A percentile compares a stretch with the other conserved stretches of the same genome.
phyloP scores from a whole-genome alignment of 1,140 invertebrate genomes.

The Archivesica marissinica region DNA sequence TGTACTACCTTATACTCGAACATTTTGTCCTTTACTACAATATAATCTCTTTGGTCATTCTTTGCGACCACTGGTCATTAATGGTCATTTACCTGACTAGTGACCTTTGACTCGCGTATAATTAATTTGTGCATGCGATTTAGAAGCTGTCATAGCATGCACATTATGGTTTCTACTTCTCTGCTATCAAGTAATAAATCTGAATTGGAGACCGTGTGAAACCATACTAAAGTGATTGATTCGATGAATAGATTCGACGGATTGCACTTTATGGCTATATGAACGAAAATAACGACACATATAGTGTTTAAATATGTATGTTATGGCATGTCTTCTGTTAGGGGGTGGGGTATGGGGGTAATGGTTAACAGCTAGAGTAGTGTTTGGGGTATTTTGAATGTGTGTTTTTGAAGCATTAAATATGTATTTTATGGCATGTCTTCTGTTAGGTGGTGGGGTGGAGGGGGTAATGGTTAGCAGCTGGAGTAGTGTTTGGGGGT shows the following conservation, averaged over 20 bases:
- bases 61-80: background rate
- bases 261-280: too few species aligned
- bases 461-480: too few species aligned
- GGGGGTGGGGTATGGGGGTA: too few species aligned
- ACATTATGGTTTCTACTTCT: background rate
- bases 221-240: background rate
- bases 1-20: background rate
- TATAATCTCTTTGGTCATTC: conserved; percentile 32
- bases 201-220: conserved; percentile 5
- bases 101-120: conserved; percentile 43
- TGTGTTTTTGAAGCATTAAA: too few species aligned
- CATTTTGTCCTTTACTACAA: background rate
- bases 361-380: too few species aligned
- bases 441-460: too few species aligned
- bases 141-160: conserved; percentile 1
- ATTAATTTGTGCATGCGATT: conserved; percentile 35
- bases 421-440: too few species aligned
- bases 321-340: too few species aligned
- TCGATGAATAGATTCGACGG: background rate
- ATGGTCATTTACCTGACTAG: conserved; percentile 26
- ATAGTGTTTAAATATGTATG: too few species aligned
- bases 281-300: too few species aligned
- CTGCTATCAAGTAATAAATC: background rate
- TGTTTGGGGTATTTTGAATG: too few species aligned
- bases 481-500: too few species aligned